Conservation (phyloP, 1,140 invertebrate genomes). For the Phenacoccus solenopsis region DNA sequence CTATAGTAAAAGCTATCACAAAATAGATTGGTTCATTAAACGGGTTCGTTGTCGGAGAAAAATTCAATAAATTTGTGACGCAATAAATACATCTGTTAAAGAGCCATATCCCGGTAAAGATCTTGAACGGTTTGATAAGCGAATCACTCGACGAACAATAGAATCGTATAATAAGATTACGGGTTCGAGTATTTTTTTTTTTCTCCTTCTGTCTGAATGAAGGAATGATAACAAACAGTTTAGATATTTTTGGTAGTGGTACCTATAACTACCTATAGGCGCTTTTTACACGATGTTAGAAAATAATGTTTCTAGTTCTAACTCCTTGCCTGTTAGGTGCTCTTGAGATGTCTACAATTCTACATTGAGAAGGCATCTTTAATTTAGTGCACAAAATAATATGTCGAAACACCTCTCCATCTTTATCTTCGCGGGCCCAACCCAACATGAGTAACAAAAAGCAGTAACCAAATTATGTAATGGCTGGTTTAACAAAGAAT, state of each 20-base stretch:
- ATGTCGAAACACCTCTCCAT: too few species aligned
- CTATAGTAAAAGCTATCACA: not conserved
- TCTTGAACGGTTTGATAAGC: constrained; percentile 12
- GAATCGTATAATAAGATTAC: constrained; percentile 16
- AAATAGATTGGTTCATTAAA: constrained; percentile 14
- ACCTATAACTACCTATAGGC: not conserved
- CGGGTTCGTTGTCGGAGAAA: not conserved
- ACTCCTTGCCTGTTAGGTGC: too few species aligned
- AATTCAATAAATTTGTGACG: constrained; percentile 15
- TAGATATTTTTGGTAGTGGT: too few species aligned
- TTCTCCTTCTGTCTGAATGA: not conserved
- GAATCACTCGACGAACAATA: constrained; percentile 17
- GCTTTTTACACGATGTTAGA: constrained; percentile 1
- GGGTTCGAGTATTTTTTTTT: not conserved
- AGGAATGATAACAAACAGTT: constrained; percentile 5
- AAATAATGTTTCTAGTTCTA: too few species aligned
- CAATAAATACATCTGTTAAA: constrained; percentile 14
- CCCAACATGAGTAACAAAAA: too few species aligned
- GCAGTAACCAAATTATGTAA: too few species aligned
- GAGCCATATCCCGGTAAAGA: constrained; percentile 7
- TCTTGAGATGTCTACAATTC: too few species aligned
- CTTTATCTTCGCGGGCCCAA: too few species aligned
- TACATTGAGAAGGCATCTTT: too few species aligned
- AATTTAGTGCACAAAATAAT: too few species aligned
- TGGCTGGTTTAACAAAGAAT: too few species aligned